Evolutionary conservation across 2,113 vertebrate species (phyloP), one percentile per base, ranked within the genome.

Genomic region (Alexandromys fortis): DNA sequence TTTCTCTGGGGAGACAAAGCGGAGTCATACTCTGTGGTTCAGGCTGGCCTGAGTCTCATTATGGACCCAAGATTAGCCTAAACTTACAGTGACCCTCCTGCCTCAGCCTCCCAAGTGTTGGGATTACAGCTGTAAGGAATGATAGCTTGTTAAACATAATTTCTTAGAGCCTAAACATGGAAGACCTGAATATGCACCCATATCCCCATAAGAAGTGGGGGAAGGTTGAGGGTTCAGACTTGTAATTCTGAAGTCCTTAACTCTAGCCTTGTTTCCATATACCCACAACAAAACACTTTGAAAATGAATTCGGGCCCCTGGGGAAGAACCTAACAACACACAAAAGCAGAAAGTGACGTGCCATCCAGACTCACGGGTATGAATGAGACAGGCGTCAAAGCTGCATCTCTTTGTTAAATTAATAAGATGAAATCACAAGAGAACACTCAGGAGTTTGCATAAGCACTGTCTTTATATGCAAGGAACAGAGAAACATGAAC

Each of bases 241-340:
- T 89, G 17, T 38, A 92, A 68, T 95, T 95, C 95, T 92, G 55
- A 97, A 96, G 81, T 87, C 72, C 67, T 94, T 67, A 76, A 75
- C 33, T 90, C 76, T 52, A 75, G 52, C 42, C 35, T 94, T 42
- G 45, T 47, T 75, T 16, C 52, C 52, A 28, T 28, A 92, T 58
- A 35, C 49, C 58, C 52, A 92, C 75, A 94, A 38, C 61, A 92
- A 87, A 93, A 95, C 47, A 75, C 24, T 92, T 85, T 70, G 14
- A 73, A 65, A 85, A 86, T 70, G 33, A 86, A 86, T 52, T 10
- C 30, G 33, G 85, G 65, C 0, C 45, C 63, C 28, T 67, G 58
- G 68, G 22, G 85, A 49, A 17, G 35, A 70, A n/a, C 6, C 77
- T 63, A 87, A 55, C 58, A 91, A 91, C 45, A 49, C 88, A 96